Conservation (phyloP, 2,888 invertebrate genomes). For the Calameuta idolon region DNA sequence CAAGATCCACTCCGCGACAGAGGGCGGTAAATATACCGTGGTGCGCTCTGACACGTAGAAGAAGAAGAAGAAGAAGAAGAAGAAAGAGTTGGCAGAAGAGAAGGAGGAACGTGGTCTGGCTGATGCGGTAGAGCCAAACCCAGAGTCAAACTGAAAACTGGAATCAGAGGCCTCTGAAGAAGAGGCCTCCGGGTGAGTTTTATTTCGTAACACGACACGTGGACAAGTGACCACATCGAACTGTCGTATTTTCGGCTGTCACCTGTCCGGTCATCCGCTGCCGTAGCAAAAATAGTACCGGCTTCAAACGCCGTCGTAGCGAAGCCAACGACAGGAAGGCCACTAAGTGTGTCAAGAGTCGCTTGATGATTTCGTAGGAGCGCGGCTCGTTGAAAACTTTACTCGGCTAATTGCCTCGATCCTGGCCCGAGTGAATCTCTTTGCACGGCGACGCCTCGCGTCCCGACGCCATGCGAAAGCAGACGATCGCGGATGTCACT, state of each 20-base stretch:
- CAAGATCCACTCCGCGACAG: conserved; percentile 59
- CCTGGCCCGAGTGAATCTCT: neutral
- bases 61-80: neutral
- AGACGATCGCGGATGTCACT: neutral
- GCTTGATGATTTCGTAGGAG: conserved; percentile 39
- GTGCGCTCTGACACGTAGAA: conserved; percentile 12
- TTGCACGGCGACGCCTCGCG: neutral
- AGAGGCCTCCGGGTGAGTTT: conserved; percentile 39
- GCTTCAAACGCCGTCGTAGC: conserved; percentile 15
- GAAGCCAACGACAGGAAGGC: conserved; percentile 31
- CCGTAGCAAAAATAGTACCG: conserved; percentile 12
- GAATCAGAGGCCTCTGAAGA: conserved; percentile 15
- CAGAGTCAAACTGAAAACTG: neutral
- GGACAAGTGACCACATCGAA: conserved; percentile 61
- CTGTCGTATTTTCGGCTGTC: conserved; percentile 56
- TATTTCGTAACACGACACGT: conserved; percentile 49
- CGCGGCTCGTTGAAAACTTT: conserved; percentile 39
- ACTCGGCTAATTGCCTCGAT: conserved; percentile 43
- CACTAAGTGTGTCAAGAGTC: conserved; percentile 52
- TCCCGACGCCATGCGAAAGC: neutral
- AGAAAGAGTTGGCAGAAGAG: neutral
- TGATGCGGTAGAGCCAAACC: neutral
- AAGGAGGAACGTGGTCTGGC: neutral
- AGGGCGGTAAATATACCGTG: conserved; percentile 54
- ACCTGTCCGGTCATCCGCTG: conserved; percentile 36